These are phyloP conservation scores for Acleris laterana DNA, from an alignment of 2,888 invertebrate genomes.

Conservation along the genomic window DNA sequence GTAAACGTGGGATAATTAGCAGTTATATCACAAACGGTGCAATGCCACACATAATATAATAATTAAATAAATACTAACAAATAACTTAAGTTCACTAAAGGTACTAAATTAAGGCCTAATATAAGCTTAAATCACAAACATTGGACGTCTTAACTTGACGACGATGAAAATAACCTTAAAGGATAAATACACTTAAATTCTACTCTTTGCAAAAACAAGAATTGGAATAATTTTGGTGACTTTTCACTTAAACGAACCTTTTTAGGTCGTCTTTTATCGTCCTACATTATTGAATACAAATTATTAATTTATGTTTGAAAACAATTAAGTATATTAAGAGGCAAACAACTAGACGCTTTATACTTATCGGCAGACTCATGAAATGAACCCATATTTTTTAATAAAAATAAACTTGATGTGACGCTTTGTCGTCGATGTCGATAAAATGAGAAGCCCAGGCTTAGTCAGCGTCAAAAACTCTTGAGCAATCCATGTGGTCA, in stretches of 20 bases:
- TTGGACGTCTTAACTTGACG: conserved; percentile 43
- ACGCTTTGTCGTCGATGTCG: too few relatives aligned
- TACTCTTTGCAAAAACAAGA: conserved; percentile 67
- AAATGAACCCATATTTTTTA: too few relatives aligned
- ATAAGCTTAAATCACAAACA: conserved; percentile 53
- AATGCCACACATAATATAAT: conserved; percentile 34
- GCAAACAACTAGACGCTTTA: too few relatives aligned
- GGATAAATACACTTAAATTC: conserved; percentile 46
- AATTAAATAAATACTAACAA: conserved; percentile 26
- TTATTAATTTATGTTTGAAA: too few relatives aligned
- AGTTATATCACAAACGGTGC: conserved; percentile 40
- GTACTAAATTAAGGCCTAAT: conserved; percentile 18
- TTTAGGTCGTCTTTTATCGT: background rate
- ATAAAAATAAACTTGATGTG: too few relatives aligned
- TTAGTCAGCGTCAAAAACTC: too few relatives aligned
- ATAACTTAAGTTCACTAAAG: background rate
- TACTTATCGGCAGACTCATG: too few relatives aligned
- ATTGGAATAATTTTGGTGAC: conserved; percentile 63
- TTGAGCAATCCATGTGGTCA: too few relatives aligned
- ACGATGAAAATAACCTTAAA: conserved; percentile 31
- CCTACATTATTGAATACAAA: background rate
- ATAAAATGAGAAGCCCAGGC: too few relatives aligned
- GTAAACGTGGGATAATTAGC: conserved; percentile 12
- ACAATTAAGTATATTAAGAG: too few relatives aligned
- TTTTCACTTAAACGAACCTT: background rate